These are phyloP conservation scores for Uropetala carovei DNA, from an alignment of 2,888 invertebrate species.

Conservation along the genomic window DNA sequence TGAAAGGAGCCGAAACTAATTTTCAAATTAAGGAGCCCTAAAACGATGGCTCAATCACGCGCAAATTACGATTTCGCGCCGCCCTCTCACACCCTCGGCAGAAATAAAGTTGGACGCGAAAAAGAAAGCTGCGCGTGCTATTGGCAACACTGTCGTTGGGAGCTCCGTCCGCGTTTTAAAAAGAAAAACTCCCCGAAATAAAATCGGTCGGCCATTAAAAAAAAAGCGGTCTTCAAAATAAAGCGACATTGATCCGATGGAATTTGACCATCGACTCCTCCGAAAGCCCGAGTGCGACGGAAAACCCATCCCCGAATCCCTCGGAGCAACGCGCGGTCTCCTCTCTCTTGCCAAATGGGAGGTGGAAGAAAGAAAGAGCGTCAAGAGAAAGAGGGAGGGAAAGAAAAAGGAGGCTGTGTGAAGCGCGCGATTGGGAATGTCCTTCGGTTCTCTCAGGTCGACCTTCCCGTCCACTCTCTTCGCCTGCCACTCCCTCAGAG, in stretches of 20 bases:
- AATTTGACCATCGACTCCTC: slow-evolving; percentile 14
- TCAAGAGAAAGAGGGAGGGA: background rate
- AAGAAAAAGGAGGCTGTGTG: slow-evolving; percentile 38
- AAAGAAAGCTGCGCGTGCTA: background rate
- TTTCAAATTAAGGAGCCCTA: background rate
- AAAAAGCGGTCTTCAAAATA: background rate
- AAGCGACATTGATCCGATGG: background rate
- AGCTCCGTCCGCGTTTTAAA: background rate
- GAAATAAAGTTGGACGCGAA: background rate
- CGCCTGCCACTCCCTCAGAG: background rate
- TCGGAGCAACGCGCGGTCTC: background rate
- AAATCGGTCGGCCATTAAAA: slow-evolving; percentile 35
- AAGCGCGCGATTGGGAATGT: slow-evolving; percentile 61
- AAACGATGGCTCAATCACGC: slow-evolving; percentile 3
- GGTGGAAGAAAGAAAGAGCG: background rate
- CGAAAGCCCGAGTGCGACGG: background rate
- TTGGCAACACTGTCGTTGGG: slow-evolving; percentile 1
- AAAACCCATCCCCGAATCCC: background rate
- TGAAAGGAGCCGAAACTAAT: background rate
- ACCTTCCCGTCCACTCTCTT: slow-evolving; percentile 58
- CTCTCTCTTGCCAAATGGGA: background rate
- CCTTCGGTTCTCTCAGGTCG: slow-evolving; percentile 49
- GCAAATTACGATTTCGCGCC: background rate
- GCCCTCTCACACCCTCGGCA: background rate
- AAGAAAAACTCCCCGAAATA: slow-evolving; percentile 11